Percentiles rank a stretch among this genome's conserved stretches.
Conservation (phyloP, 2,888 invertebrate species). For the Lagria hirta region DNA sequence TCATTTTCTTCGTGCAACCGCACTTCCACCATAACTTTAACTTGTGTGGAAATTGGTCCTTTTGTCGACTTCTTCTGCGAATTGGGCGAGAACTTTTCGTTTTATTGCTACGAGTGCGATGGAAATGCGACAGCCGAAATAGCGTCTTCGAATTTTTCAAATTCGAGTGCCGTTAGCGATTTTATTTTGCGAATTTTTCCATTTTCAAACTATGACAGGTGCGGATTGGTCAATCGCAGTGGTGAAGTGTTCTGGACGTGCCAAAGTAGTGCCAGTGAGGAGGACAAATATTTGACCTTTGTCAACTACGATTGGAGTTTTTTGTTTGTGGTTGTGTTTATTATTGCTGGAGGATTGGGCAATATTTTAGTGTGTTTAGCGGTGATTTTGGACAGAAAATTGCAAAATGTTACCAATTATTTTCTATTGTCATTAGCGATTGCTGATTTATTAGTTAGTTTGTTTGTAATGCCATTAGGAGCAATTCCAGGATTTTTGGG, state of each 20-base stretch:
- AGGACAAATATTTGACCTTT: constrained; percentile 28
- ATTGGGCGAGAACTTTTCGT: constrained; percentile 23
- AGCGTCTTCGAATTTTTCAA: constrained; percentile 6
- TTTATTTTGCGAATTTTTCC: constrained; percentile 37
- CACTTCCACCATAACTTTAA: constrained; percentile 30
- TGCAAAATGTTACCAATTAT: constrained; percentile 96
- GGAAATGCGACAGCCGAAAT: constrained; percentile 30
- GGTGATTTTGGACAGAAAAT: constrained; percentile 82
- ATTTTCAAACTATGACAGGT: constrained; percentile 31
- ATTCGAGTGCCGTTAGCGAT: constrained; percentile 31
- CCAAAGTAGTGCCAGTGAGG: constrained; percentile 23
- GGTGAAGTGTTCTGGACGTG: constrained; percentile 43
- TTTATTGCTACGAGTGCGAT: constrained; percentile 38
- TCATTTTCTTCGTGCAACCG: too few species aligned
- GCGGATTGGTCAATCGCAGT: constrained; percentile 38
- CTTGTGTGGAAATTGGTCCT: constrained; percentile 33
- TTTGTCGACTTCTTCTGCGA: constrained; percentile 42
- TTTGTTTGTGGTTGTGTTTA: constrained; percentile 80
- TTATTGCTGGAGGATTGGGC: constrained; percentile 85
- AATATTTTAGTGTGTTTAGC: constrained; percentile 93
- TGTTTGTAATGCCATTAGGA: constrained; percentile 95
- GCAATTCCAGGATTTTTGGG: constrained; percentile 92
- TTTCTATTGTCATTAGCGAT: constrained; percentile 91
- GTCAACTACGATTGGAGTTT: constrained; percentile 76
- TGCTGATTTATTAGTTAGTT: constrained; percentile 89